A percentile compares a stretch with the other conserved stretches of the same genome.
Conservation (phyloP, 2,113 vertebrate genomes). For the Gracilinanus agilis region DNA sequence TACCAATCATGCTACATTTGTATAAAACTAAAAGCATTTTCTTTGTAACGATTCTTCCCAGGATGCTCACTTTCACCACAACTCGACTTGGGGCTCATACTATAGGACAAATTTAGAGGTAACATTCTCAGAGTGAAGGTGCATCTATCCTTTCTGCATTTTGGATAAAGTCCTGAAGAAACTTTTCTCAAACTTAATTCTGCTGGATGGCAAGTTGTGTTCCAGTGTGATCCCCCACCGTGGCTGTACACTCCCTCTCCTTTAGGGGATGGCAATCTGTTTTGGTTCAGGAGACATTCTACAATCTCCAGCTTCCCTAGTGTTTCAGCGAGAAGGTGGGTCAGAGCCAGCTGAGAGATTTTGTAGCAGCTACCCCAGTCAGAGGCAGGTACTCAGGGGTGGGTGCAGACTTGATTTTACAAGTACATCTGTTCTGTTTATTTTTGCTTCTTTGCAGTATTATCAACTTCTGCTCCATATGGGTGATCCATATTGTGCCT, state of each 20-base stretch:
- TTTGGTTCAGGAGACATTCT: neutral
- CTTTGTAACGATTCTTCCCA: neutral
- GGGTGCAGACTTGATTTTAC: conserved; percentile 86
- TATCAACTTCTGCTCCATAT: conserved; percentile 90
- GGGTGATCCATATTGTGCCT: conserved; percentile 89
- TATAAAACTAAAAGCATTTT: neutral
- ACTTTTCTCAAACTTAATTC: no score
- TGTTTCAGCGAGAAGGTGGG: conserved; percentile 62
- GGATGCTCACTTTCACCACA: neutral
- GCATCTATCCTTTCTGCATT: neutral
- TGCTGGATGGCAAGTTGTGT: neutral
- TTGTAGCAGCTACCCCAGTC: conserved; percentile 82
- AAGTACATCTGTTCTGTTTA: conserved; percentile 90
- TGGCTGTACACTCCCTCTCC: neutral
- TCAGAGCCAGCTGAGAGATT: conserved; percentile 74
- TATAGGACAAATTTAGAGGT: neutral
- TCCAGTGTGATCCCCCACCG: neutral
- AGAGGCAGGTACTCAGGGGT: conserved; percentile 85
- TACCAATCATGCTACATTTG: neutral
- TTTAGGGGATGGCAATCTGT: no score
- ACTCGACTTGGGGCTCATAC: neutral
- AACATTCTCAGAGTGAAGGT: neutral
- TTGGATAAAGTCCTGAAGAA: neutral
- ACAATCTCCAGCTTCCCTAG: conserved; percentile 27
- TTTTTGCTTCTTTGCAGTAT: conserved; percentile 87